Evolutionary conservation across 2,888 invertebrate species (phyloP).

Genomic region (Altica lythri): DNA sequence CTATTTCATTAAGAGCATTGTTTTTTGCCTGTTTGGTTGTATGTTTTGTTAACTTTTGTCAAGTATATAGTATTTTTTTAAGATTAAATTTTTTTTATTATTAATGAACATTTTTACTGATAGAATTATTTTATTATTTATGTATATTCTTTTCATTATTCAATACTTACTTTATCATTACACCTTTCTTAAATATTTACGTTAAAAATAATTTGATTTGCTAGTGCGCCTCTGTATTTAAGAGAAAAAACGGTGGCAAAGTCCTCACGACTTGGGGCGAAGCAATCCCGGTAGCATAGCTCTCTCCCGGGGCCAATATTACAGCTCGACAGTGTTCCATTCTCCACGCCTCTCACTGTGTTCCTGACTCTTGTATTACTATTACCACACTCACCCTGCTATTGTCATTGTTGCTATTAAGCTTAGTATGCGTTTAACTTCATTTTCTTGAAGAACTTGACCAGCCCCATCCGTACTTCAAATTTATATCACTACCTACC

Average conservation of each 20-base stretch:
- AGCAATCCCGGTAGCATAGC: constrained; percentile 44
- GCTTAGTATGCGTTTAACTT: constrained; percentile 17
- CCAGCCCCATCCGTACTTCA: constrained; percentile 15
- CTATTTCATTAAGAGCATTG: no score
- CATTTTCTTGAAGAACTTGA: constrained; percentile 21
- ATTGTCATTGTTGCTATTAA: constrained; percentile 23
- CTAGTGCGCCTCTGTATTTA: constrained; percentile 16
- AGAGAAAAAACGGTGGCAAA: constrained; percentile 22
- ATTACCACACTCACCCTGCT: constrained; percentile 13
- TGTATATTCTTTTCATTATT: no score
- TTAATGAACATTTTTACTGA: no score
- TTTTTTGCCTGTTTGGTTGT: no score
- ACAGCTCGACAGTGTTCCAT: constrained; percentile 46
- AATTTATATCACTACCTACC: no score
- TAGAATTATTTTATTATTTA: no score
- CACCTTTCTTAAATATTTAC: no score
- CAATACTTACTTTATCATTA: no score
- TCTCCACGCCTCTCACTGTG: constrained; percentile 42
- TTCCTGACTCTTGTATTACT: constrained; percentile 29
- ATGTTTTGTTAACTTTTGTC: no score
- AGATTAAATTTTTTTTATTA: no score
- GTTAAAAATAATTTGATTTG: no score
- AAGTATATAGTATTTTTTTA: no score
- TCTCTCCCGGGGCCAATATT: constrained; percentile 48
- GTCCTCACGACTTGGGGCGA: constrained; percentile 37